Evolutionary conservation across 35 echinoderm and acorn worm genomes (phyloP).

Genomic region (Apostichopus japonicus): DNA sequence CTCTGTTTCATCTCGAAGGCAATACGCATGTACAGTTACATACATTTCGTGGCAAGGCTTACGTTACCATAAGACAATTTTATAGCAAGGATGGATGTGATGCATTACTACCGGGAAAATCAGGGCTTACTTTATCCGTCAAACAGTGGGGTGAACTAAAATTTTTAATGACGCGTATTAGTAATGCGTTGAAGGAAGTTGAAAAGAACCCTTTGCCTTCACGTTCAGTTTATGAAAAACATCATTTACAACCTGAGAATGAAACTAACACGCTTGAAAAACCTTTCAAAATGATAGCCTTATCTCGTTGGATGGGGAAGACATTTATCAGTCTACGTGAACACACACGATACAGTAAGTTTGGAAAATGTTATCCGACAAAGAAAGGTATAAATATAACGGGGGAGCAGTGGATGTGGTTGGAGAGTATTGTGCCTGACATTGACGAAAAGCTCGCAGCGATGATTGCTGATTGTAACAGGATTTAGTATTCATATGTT

Average conservation of each 20-base stretch:
- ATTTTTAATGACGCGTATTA: too few relatives aligned
- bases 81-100: too few relatives aligned
- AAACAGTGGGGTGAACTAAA: too few relatives aligned
- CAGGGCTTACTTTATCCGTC: too few relatives aligned
- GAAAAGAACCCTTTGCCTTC: too few relatives aligned
- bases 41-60: too few relatives aligned
- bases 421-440: neutral
- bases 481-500: neutral
- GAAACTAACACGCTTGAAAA: neutral
- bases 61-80: too few relatives aligned
- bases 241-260: neutral
- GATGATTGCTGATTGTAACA: neutral
- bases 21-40: too few relatives aligned
- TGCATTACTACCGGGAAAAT: too few relatives aligned
- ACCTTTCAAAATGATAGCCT: conserved; percentile 22
- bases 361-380: conserved; percentile 1
- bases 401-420: neutral
- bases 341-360: conserved; percentile 8
- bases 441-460: neutral
- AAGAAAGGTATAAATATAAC: neutral
- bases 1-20: too few relatives aligned
- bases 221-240: too few relatives aligned
- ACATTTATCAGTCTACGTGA: conserved; percentile 4
- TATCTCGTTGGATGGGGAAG: neutral
- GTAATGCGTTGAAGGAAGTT: too few relatives aligned